Evolutionary conservation across 2,113 vertebrate species (phyloP).

Genomic region (Tyrannus savana): DNA sequence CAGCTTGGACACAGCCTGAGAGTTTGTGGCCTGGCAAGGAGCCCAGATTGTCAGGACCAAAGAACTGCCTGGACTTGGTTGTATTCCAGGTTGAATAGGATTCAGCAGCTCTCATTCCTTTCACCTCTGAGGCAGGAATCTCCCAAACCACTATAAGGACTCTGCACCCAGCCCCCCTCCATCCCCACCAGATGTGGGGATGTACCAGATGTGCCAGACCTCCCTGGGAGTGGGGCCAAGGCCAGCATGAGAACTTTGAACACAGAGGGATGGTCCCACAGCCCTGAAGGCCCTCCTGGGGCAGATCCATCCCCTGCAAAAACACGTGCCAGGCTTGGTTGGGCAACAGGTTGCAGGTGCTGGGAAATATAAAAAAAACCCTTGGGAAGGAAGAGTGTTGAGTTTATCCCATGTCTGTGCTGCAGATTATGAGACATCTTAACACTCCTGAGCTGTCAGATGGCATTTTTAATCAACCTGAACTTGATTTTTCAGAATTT

Average conservation of each 20-base stretch:
- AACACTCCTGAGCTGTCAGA: not conserved
- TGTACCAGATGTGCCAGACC: not conserved
- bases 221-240: fast-evolving
- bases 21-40: not conserved
- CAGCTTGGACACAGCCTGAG: not conserved
- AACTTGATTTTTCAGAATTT: not conserved
- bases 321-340: fast-evolving
- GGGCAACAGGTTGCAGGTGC: not conserved
- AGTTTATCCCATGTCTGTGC: not conserved
- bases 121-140: not conserved
- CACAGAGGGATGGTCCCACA: fast-evolving
- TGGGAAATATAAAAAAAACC: not conserved
- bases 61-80: not conserved
- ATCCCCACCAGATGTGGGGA: not conserved
- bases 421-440: not conserved
- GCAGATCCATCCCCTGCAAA: not conserved
- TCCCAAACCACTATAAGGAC: not conserved
- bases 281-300: not conserved
- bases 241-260: not conserved
- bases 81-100: not conserved
- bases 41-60: not conserved
- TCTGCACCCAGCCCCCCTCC: not conserved
- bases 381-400: not conserved
- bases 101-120: not conserved
- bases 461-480: not conserved